Evolutionary conservation across 1,140 invertebrate species (phyloP).

Genomic region (Habropoda laboriosa): DNA sequence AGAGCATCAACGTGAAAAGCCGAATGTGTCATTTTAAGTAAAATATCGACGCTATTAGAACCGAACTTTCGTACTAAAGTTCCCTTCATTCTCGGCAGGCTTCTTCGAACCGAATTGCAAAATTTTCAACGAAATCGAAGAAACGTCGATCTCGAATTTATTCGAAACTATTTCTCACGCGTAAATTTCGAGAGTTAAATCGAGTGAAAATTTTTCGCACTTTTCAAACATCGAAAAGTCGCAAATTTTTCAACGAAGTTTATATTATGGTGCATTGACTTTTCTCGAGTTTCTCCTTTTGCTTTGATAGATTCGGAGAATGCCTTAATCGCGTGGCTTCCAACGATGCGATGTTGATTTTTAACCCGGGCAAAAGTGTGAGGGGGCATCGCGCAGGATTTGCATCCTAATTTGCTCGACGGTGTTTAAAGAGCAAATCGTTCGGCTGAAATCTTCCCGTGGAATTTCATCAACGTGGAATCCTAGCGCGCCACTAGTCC

Average conservation of each 20-base stretch:
- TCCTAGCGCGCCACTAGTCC: neutral
- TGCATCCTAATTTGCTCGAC: slow-evolving; percentile 28
- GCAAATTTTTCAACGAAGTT: no score
- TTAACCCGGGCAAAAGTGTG: neutral
- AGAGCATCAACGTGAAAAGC: neutral
- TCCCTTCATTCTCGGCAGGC: no score
- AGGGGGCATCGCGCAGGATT: neutral
- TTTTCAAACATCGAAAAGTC: no score
- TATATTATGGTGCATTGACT: no score
- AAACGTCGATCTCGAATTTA: no score
- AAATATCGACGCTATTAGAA: neutral
- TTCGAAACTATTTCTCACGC: no score
- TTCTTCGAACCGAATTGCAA: no score
- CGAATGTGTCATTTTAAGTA: neutral
- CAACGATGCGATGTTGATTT: neutral
- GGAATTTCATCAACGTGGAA: slow-evolving; percentile 34
- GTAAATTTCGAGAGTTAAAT: no score
- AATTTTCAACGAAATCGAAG: no score
- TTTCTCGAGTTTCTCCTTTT: neutral
- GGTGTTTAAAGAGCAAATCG: slow-evolving; percentile 41
- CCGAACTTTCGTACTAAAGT: neutral
- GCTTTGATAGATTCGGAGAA: neutral
- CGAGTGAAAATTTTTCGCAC: no score
- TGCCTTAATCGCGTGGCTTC: neutral
- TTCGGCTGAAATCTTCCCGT: slow-evolving; percentile 13